These are phyloP conservation scores for Odontamblyopus lacepedii DNA, from an alignment of 2,797 vertebrate species.

Conservation along the genomic window DNA sequence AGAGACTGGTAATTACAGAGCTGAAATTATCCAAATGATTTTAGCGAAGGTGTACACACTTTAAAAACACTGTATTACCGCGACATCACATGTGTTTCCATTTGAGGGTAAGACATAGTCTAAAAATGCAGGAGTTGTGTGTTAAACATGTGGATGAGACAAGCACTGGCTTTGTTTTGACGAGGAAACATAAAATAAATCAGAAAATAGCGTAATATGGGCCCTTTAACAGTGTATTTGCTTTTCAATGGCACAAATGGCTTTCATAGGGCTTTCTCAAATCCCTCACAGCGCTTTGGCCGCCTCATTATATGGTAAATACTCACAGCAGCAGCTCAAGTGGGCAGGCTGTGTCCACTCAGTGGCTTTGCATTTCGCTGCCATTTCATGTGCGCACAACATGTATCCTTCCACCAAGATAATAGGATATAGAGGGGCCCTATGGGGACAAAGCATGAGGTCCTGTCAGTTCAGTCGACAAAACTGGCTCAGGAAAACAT, in stretches of 20 bases:
- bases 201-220: no score
- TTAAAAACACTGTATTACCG: no score
- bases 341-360: constrained; percentile 30
- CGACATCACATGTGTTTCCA: no score
- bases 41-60: no score
- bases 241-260: constrained; percentile 26
- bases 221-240: neutral
- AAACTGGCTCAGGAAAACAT: constrained; percentile 23
- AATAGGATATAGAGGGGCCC: constrained; percentile 33
- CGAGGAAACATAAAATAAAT: neutral
- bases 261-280: constrained; percentile 23
- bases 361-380: constrained; percentile 18
- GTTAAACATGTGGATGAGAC: no score
- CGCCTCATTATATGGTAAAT: constrained; percentile 50
- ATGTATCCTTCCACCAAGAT: constrained; percentile 36
- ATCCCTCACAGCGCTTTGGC: constrained; percentile 33
- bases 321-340: constrained; percentile 49
- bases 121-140: no score
- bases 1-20: no score
- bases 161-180: no score
- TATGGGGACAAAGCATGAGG: constrained; percentile 25
- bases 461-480: constrained; percentile 28
- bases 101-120: no score
- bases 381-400: constrained; percentile 38
- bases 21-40: no score